Evolutionary conservation across 2,797 vertebrate genomes (phyloP).

Genomic region (Sebastes kiyomatsui): DNA sequence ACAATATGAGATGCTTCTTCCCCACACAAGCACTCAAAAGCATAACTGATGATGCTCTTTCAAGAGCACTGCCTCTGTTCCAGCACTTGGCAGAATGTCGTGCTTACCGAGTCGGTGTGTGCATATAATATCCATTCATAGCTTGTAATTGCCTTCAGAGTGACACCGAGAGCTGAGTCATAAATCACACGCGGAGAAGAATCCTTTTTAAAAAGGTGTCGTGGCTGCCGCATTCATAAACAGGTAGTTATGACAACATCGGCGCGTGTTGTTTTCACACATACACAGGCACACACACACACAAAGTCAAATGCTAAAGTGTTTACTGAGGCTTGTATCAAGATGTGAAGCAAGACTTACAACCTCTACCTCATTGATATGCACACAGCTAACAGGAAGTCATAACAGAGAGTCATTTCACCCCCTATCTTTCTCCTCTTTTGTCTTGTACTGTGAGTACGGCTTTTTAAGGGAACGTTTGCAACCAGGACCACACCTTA

Average conservation of each 20-base stretch:
- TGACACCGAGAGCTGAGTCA: conserved; percentile 75
- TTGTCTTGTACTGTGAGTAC: not conserved
- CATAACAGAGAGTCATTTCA: not conserved
- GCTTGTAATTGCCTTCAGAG: conserved; percentile 80
- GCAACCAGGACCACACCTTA: conserved; percentile 1
- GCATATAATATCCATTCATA: conserved; percentile 81
- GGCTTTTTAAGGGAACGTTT: not conserved
- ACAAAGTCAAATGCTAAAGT: not conserved
- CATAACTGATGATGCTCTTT: conserved; percentile 76
- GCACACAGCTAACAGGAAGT: conserved; percentile 3
- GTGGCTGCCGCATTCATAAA: conserved; percentile 61
- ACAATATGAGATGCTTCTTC: conserved; percentile 44
- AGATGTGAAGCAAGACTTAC: conserved; percentile 8
- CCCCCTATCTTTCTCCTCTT: not conserved
- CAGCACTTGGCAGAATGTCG: conserved; percentile 72
- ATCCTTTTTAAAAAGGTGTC: conserved; percentile 65
- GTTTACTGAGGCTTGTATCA: conserved; percentile 1
- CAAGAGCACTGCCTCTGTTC: conserved; percentile 70
- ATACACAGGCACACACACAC: not conserved
- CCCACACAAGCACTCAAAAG: conserved; percentile 63
- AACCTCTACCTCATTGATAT: conserved; percentile 9
- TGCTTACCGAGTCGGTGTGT: conserved; percentile 63
- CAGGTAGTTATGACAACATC: conserved; percentile 69
- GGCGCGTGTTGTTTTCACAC: conserved; percentile 5
- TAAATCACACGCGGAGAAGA: conserved; percentile 76